phyloP scores from a whole-genome alignment of 2,888 invertebrate genomes.

The Unio pictorum region DNA sequence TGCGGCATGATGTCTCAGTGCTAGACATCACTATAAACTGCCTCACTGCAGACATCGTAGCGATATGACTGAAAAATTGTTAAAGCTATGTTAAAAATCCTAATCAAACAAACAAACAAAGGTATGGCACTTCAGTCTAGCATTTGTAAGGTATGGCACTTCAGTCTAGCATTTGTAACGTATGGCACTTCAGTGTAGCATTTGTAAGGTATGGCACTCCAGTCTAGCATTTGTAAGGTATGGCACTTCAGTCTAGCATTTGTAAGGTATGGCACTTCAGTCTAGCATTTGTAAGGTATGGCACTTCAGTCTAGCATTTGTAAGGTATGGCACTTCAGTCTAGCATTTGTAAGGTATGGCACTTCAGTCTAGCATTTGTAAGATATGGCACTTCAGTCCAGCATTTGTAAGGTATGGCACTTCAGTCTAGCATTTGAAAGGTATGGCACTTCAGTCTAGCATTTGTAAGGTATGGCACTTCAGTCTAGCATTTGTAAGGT shows the following conservation, averaged over 20 bases:
- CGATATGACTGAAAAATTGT: no score
- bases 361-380: constrained; percentile 11
- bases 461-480: constrained; percentile 5
- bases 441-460: constrained; percentile 17
- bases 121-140: constrained; percentile 17
- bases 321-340: constrained; percentile 15
- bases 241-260: constrained; percentile 16
- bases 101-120: neutral
- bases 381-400: constrained; percentile 15
- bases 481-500: constrained; percentile 4
- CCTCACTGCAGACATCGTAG: no score
- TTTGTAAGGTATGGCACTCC: constrained; percentile 8
- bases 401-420: constrained; percentile 1
- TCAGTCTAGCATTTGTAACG: constrained; percentile 4
- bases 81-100: no score
- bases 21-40: no score
- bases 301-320: constrained; percentile 16
- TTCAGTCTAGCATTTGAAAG: constrained; percentile 7
- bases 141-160: constrained; percentile 6
- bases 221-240: constrained; percentile 2
- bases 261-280: constrained; percentile 12
- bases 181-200: constrained; percentile 16
- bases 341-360: neutral
- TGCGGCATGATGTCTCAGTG: no score
- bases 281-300: neutral